phyloP scores from a whole-genome alignment of 2,113 vertebrate genomes.

The Hirundichthys speculiger region DNA sequence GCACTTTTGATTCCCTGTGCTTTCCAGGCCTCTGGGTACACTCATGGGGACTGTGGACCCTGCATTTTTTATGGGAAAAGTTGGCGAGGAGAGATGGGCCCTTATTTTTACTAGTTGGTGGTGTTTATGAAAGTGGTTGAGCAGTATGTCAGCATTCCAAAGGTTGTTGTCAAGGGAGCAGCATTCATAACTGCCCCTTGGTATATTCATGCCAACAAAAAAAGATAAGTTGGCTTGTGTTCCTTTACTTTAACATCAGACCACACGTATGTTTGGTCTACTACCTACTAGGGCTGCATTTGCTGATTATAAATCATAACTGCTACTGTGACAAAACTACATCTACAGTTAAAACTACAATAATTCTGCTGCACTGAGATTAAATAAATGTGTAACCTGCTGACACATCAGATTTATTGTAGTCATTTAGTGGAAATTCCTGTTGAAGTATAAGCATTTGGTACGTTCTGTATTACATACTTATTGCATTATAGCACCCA shows the following conservation, averaged over 20 bases:
- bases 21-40: constrained; percentile 41
- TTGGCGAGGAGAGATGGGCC: constrained; percentile 59
- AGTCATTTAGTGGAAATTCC: constrained; percentile 36
- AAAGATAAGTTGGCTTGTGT: constrained; percentile 44
- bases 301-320: constrained; percentile 55
- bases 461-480: too few species aligned
- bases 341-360: constrained; percentile 30
- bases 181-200: constrained; percentile 49
- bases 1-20: constrained; percentile 51
- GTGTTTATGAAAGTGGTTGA: constrained; percentile 64
- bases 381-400: constrained; percentile 23
- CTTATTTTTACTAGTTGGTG: constrained; percentile 52
- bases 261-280: constrained; percentile 23
- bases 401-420: constrained; percentile 45
- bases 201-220: constrained; percentile 52
- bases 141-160: constrained; percentile 67
- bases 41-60: constrained; percentile 40
- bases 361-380: constrained; percentile 20
- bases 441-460: constrained; percentile 12
- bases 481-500: too few species aligned
- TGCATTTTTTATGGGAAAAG: constrained; percentile 55
- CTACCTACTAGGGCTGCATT: constrained; percentile 20
- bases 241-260: constrained; percentile 36
- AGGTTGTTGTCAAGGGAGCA: constrained; percentile 62
- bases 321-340: constrained; percentile 32